Conservation (phyloP, 2,113 vertebrate genomes). For the Brienomyrus brachyistius region DNA sequence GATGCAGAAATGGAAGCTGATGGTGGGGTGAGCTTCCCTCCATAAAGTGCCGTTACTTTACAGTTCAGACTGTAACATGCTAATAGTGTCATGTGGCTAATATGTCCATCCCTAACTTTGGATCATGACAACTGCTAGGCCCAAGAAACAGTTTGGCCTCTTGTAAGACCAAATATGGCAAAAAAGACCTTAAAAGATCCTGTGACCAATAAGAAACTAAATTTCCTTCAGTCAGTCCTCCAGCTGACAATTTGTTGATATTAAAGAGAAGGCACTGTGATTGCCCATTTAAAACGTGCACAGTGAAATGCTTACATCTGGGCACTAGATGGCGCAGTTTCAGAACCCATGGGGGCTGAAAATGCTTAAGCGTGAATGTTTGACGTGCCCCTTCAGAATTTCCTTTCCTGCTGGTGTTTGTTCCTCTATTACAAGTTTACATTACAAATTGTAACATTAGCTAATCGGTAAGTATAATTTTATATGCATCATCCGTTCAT, state of each 20-base stretch:
- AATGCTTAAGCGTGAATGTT: background rate
- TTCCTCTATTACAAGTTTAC: background rate
- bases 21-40: background rate
- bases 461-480: background rate
- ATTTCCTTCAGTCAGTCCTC: background rate
- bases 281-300: background rate
- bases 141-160: background rate
- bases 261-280: background rate
- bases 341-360: background rate
- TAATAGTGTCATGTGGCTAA: background rate
- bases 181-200: background rate
- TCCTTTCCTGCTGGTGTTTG: background rate
- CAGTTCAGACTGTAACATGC: background rate
- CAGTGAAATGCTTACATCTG: constrained; percentile 1
- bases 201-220: background rate
- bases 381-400: background rate
- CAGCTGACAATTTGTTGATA: background rate
- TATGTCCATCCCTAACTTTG: background rate
- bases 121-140: background rate
- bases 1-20: background rate
- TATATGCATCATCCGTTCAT: background rate
- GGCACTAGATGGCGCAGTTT: constrained; percentile 37
- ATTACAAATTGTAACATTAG: background rate
- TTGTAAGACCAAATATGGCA: background rate
- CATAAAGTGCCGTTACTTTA: background rate